Base-by-base conservation (phyloP, 1,140 invertebrate species). In the Aphidius gifuensis region DNA sequence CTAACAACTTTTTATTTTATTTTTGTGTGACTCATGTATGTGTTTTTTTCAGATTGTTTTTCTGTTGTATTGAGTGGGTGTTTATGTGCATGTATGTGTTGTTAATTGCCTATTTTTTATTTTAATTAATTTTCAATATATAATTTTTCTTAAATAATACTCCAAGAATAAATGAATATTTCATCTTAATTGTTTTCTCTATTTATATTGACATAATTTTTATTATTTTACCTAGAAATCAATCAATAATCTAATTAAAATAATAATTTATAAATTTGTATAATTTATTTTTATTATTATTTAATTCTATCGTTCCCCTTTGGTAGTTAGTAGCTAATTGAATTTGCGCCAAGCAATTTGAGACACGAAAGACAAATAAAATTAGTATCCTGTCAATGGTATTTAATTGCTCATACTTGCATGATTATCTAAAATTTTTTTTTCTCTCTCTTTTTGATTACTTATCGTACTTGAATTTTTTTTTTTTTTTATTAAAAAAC, bases 21-120 rank as follows among this genome's bases (percentile, higher is more conserved):
- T 32, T 32, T 32, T 42, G 43, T 59, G 64, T 62, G 64, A 61
- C 64, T 64, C 64, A 63, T 66, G 54, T 67, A 62, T 67, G 61
- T 62, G 64, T 64, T 60, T 66, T 45, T 61, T 39, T 66, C 23
- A 53, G 16, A 60, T 60, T 21, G 48, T n/a, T 51, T 47, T 38
- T 55, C 39, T 49, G 32, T 59, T 51, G 50, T 63, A 32, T 62
- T 58, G 58, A 64, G 64, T 65, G 66, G 53, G 61, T 67, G 66
- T 65, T 54, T 60, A 23, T 50, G 48, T 61, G 32, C 50, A 44
- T 59, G 32, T 63, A 44, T 48, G 44, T 40, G 23, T 11, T 23
- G n/a, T 23, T 21, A 60, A 54, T 46, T 11, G 59, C 39, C 23
- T 50, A 51, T 23, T 39, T 45, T 58, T 53, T 54, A n/a, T 9